Base-by-base conservation (phyloP, 2,797 vertebrate genomes). In the Decapterus maruadsi region DNA sequence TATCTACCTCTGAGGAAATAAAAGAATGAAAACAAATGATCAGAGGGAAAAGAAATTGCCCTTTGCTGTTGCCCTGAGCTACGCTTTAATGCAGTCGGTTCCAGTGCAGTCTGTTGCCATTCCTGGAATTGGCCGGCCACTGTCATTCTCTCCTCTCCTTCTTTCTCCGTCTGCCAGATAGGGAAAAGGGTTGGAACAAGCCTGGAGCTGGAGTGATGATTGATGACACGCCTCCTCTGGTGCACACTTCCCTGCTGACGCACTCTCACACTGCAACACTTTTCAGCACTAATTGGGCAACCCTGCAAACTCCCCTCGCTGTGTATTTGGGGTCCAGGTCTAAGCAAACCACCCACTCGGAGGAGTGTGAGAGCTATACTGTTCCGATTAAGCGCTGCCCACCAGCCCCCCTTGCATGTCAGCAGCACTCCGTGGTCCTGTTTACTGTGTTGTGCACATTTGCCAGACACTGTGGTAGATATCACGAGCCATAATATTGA, bases 281-380 rank as follows among this genome's bases (percentile, higher is more conserved):
- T 93, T 94, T 93, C 93, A 90, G 80, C 90, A 88, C 94, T 96
- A 96, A 96, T 95, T 95, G 94, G 95, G 88, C 91, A 92, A 92
- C 87, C 90, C 92, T 88, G 89, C 90, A 93, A 89, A 88, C 87
- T 87, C 85, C 75, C 89, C 85, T 89, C 67, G 56, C 76, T 7
- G 85, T 82, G 82, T 75, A n/a, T 85, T 81, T 78, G 78, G 79
- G 87, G 89, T 88, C 78, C 60, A 48, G 78, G 81, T 87, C 86
- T 68, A 42, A 88, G 89, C 89, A 87, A 92, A 92, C 85, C 89
- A 84, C 85, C 91, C 79, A 86, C 89, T 90, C 89, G 83, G 83
- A 88, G 69, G 74, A 75, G 68, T 67, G 68, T 89, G 77, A 56
- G 58, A 80, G 78, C 72, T 85, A 45, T 81, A 81, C 83, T 83